Percentiles rank a stretch among this genome's conserved stretches.
Conservation (phyloP, 2,797 vertebrate genomes). For the Pangasius mekongensis region DNA sequence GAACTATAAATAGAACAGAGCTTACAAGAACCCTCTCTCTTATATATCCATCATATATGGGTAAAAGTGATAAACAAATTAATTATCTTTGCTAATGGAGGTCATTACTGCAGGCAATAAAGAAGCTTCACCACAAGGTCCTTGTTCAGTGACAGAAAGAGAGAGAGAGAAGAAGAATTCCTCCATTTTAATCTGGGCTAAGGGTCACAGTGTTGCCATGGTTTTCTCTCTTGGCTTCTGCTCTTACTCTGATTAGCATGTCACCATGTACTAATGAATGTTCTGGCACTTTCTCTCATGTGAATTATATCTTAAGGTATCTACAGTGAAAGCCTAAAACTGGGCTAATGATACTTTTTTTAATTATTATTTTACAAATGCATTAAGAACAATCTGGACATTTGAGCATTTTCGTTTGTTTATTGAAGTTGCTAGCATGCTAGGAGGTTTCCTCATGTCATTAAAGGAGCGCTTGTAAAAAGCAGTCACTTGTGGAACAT, state of each 20-base stretch:
- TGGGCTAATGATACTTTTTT: background rate
- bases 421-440: background rate
- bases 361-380: background rate
- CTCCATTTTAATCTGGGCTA: conserved; percentile 38
- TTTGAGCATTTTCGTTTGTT: too few relatives aligned
- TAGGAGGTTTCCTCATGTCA: background rate
- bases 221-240: conserved; percentile 48
- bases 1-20: background rate
- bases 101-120: conserved; percentile 13
- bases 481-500: background rate
- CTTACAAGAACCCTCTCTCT: background rate
- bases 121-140: conserved; percentile 12
- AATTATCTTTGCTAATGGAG: background rate
- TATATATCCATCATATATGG: background rate
- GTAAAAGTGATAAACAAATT: background rate
- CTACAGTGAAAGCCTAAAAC: background rate
- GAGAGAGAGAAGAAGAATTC: conserved; percentile 37
- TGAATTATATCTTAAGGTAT: background rate
- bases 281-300: conserved; percentile 6
- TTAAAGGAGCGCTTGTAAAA: background rate
- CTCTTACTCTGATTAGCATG: conserved; percentile 31
- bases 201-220: conserved; percentile 65
- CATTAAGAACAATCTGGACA: background rate
- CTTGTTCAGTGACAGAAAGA: conserved; percentile 20
- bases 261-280: conserved; percentile 21